phyloP scores from a whole-genome alignment of 2,797 vertebrate genomes.

The Parambassis ranga region DNA sequence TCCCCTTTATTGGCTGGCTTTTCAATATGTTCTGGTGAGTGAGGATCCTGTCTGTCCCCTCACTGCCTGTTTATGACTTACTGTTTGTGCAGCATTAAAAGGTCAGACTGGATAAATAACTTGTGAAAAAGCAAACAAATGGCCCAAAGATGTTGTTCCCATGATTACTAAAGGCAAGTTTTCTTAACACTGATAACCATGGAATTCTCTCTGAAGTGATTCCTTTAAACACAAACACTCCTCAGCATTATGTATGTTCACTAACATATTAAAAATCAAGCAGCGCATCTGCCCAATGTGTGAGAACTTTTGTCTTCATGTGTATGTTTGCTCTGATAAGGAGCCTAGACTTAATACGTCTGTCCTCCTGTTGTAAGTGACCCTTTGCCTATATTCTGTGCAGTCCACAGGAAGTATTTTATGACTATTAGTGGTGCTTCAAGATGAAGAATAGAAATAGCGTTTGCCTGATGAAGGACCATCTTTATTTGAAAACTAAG shows the following conservation, averaged over 20 bases:
- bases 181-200: neutral
- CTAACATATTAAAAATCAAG: slow-evolving; percentile 30
- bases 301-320: slow-evolving; percentile 44
- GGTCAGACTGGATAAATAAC: slow-evolving; percentile 66
- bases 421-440: slow-evolving; percentile 36
- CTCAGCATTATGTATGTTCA: neutral
- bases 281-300: slow-evolving; percentile 9
- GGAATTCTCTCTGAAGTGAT: slow-evolving; percentile 9
- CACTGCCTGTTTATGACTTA: slow-evolving; percentile 36
- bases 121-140: slow-evolving; percentile 55
- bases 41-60: neutral
- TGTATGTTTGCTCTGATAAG: slow-evolving; percentile 27
- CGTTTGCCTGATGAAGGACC: slow-evolving; percentile 25
- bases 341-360: neutral
- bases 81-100: slow-evolving; percentile 56
- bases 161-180: slow-evolving; percentile 30
- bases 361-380: neutral
- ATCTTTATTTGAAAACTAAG: slow-evolving; percentile 50
- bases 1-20: neutral
- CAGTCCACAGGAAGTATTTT: slow-evolving; percentile 51
- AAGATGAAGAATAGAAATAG: slow-evolving; percentile 39
- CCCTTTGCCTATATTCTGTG: slow-evolving; percentile 23
- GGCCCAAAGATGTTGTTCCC: slow-evolving; percentile 44
- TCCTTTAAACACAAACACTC: slow-evolving; percentile 51
- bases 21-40: neutral